These are phyloP conservation scores for Hydra vulgaris DNA, from an alignment of 30 jellyfish, hydroid and myxozoan species.

Conservation along the genomic window DNA sequence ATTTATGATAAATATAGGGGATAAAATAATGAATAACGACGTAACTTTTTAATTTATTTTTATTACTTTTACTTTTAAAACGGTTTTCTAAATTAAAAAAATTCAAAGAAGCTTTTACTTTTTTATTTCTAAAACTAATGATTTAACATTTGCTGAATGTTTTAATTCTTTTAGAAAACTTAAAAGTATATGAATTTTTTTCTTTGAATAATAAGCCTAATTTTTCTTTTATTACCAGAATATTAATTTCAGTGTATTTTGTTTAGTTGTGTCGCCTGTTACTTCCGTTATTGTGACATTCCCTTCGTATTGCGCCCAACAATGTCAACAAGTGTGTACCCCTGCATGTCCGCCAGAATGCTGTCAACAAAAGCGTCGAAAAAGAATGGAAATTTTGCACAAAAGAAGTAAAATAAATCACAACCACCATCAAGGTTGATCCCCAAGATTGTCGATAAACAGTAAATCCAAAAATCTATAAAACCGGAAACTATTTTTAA, in stretches of 20 bases:
- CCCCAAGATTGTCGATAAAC: background rate
- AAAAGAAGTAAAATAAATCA: conserved; percentile 1
- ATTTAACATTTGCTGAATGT: no score
- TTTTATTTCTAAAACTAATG: no score
- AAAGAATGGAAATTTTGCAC: conserved; percentile 26
- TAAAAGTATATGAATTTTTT: no score
- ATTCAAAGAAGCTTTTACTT: no score
- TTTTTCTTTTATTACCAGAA: no score
- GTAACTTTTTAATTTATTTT: no score
- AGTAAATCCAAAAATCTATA: background rate
- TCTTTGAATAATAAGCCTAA: no score
- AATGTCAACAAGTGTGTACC: conserved; percentile 44
- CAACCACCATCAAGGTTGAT: conserved; percentile 8
- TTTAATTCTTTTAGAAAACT: no score
- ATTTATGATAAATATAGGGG: no score
- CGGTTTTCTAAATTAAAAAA: no score
- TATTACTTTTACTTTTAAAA: no score
- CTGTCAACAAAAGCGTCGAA: conserved; percentile 36
- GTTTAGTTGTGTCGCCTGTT: conserved; percentile 30
- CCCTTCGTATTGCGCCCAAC: conserved; percentile 39
- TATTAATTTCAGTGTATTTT: background rate
- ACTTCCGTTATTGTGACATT: conserved; percentile 21
- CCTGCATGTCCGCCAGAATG: conserved; percentile 62
- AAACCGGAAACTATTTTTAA: background rate
- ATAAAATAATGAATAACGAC: no score